Conservation (phyloP, 2,888 invertebrate species). For the Trachelus stipa region DNA sequence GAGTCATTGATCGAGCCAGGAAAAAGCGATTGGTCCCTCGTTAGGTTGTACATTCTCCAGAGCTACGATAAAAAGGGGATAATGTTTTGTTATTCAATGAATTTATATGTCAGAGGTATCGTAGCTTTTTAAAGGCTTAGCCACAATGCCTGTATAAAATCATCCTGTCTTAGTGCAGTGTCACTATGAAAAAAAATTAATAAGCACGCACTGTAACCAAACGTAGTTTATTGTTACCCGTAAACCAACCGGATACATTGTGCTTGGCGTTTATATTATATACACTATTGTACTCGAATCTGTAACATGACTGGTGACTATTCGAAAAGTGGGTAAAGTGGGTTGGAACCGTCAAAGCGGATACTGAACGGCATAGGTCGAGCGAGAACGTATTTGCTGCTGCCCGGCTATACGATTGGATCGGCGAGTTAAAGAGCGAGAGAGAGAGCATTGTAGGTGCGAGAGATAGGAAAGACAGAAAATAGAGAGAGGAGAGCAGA, state of each 20-base stretch:
- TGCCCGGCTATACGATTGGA: too few relatives aligned
- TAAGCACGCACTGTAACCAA: too few relatives aligned
- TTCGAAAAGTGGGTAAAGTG: conserved; percentile 26
- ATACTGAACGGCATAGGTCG: conserved; percentile 3
- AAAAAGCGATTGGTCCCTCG: conserved; percentile 40
- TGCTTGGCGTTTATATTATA: neutral
- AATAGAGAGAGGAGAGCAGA: conserved; percentile 11
- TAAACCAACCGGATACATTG: too few relatives aligned
- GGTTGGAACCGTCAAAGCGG: conserved; percentile 35
- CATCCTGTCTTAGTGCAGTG: too few relatives aligned
- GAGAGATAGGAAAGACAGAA: conserved; percentile 8
- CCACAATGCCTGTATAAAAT: too few relatives aligned
- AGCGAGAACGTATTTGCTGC: too few relatives aligned
- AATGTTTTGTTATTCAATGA: too few relatives aligned
- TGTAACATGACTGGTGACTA: neutral
- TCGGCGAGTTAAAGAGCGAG: conserved; percentile 2
- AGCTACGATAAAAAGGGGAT: neutral
- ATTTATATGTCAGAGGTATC: too few relatives aligned
- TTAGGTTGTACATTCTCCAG: conserved; percentile 28
- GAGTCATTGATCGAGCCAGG: conserved; percentile 36
- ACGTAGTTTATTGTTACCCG: too few relatives aligned
- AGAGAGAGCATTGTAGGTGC: conserved; percentile 1
- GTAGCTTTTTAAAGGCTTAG: too few relatives aligned
- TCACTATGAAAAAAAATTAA: too few relatives aligned
- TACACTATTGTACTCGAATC: neutral